These are phyloP conservation scores for Spizella passerina DNA, from an alignment of 2,797 vertebrate genomes.

Conservation along the genomic window DNA sequence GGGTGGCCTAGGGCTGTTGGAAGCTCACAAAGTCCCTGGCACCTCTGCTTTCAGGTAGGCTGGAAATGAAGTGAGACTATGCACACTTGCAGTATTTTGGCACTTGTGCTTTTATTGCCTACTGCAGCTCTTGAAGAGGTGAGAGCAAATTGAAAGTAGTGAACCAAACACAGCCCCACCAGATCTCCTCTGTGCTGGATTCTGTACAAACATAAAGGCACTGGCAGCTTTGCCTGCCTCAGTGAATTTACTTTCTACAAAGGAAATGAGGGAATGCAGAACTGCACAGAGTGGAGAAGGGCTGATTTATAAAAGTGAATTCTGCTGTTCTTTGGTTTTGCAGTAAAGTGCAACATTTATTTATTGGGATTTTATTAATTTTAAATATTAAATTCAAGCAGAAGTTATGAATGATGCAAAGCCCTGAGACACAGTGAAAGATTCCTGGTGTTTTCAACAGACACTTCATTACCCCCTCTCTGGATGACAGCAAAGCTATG, in stretches of 20 bases:
- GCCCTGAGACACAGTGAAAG: neutral
- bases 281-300: neutral
- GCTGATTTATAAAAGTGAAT: neutral
- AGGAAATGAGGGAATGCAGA: neutral
- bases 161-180: neutral
- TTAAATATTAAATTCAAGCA: neutral
- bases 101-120: neutral
- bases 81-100: neutral
- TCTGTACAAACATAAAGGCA: neutral
- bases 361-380: neutral
- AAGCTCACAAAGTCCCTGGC: neutral
- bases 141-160: neutral
- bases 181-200: neutral
- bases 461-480: neutral
- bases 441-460: neutral
- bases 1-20: neutral
- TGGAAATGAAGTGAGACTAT: conserved; percentile 1
- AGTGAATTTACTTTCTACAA: neutral
- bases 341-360: neutral
- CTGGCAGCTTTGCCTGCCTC: neutral
- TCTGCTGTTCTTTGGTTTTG: neutral
- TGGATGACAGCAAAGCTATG: neutral
- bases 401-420: neutral
- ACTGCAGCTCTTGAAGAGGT: neutral
- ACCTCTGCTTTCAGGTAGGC: conserved; percentile 3